A percentile compares a stretch with the other conserved stretches of the same genome.
Evolutionary conservation across 2,888 invertebrate species (phyloP).

Genomic region (Melanophora roralis): DNA sequence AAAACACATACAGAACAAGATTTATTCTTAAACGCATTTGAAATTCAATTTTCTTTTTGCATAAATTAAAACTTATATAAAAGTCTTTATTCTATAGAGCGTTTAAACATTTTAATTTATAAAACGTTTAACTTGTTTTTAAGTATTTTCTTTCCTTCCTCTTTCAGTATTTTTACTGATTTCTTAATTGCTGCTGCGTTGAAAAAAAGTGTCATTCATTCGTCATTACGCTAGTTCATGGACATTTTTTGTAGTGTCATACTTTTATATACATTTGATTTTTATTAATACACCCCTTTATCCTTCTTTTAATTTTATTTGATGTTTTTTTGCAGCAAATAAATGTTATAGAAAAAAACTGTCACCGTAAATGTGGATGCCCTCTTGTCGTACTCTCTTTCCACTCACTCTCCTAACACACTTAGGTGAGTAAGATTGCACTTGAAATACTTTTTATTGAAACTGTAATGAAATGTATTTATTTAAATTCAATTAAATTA

Average conservation of each 20-base stretch:
- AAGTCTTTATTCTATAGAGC: background rate
- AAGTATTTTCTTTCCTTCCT: background rate
- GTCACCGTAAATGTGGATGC: conserved; percentile 24
- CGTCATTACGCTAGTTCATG: conserved; percentile 37
- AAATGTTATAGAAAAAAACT: conserved; percentile 50
- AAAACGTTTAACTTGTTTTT: conserved; percentile 17
- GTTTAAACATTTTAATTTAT: conserved; percentile 24
- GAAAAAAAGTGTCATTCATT: conserved; percentile 27
- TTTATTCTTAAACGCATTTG: background rate
- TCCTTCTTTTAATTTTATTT: background rate
- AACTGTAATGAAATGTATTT: conserved; percentile 53
- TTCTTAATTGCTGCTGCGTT: background rate
- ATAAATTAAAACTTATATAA: too few species aligned
- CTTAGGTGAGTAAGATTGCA: conserved; percentile 42
- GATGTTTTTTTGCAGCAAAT: conserved; percentile 20
- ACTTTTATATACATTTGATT: conserved; percentile 12
- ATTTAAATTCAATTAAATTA: conserved; percentile 35
- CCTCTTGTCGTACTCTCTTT: background rate
- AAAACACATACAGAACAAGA: background rate
- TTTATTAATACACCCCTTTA: conserved; percentile 20
- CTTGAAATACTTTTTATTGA: conserved; percentile 39
- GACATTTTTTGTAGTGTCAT: conserved; percentile 27
- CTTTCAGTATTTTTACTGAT: background rate
- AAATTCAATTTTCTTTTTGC: conserved; percentile 12
- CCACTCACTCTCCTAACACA: conserved; percentile 15